Base-by-base conservation (phyloP, 2,113 vertebrate species). In the Bos javanicus region DNA sequence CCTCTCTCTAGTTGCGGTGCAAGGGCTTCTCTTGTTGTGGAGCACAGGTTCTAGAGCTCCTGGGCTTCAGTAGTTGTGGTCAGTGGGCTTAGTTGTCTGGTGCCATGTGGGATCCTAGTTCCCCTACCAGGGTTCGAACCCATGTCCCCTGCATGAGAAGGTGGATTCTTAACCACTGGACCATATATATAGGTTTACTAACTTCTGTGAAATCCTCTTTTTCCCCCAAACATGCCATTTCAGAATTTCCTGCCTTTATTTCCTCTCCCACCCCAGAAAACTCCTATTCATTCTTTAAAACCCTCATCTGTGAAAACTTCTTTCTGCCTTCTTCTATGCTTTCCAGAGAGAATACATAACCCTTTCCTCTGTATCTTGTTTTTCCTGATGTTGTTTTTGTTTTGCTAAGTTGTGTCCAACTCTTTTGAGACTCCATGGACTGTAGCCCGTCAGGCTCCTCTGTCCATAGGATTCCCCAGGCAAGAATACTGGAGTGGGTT, bases 241-340 rank as follows among this genome's bases (percentile, higher is more conserved):
- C 43, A 82, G 26, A 43, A 26, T 86, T 36, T 84, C 54, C 59
- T 91, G 10, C 25, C 52, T 80, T 57, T 81, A n/a, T 59, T 95
- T 93, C 7, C 43, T 91, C 8, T 0, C 60, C 80, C 16, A 71
- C 54, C 48, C 62, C 8, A 6, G 74, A 84, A 87, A 78, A 83
- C 50, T 84, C 36, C 56, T 92, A 7, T 56, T 60, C n/a, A 67
- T 78, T 21, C 94, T 74, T 95, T 16, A 87, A 90, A 91, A 59
- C 2, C 33, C n/a, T 92, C 21, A 48, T 83, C 8, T 82, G 5
- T 67, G 26, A 78, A 90, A 91, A 83, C 43, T 19, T 59, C 25
- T 30, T n/a, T 71, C 74, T 91, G 78, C 87, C 85, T 23, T 54
- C 64, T 91, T 6, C 54, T 48, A 0, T 6, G 23, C 7, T 87